These are phyloP conservation scores for Scytalopus superciliaris DNA, from an alignment of 2,113 vertebrate genomes.

Conservation along the genomic window DNA sequence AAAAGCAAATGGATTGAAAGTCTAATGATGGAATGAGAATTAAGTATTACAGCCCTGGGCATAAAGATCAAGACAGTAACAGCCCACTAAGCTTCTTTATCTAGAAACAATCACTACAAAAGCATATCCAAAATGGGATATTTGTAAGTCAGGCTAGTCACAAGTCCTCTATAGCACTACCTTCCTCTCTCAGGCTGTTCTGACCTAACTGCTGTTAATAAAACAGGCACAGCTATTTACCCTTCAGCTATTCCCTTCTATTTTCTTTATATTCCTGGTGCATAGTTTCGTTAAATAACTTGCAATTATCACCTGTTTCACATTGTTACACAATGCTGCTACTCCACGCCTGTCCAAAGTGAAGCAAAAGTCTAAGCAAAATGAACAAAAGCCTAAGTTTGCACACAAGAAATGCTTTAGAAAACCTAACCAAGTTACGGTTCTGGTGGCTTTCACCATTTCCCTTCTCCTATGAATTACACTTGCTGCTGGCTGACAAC, in stretches of 20 bases:
- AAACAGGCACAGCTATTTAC: not conserved
- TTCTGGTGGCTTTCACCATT: not conserved
- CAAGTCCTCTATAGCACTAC: not conserved
- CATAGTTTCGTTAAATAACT: not conserved
- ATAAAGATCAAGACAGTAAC: conserved; percentile 14
- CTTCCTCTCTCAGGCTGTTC: not conserved
- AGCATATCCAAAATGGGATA: not conserved
- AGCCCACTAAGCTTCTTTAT: not conserved
- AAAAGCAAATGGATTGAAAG: conserved; percentile 23
- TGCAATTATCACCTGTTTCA: not conserved
- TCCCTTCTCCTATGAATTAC: not conserved
- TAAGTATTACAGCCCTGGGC: not conserved
- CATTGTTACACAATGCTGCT: not conserved
- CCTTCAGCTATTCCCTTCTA: not conserved
- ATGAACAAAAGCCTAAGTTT: not conserved
- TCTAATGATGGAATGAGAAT: conserved; percentile 18
- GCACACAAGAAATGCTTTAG: not conserved
- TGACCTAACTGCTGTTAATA: not conserved
- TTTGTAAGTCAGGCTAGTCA: not conserved
- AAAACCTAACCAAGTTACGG: not conserved
- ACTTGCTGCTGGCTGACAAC: not conserved
- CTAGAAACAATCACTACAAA: not conserved
- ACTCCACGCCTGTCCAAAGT: not conserved
- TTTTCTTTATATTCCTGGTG: not conserved
- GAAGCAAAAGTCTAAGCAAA: too few species aligned